Evolutionary conservation across 2,888 invertebrate genomes (phyloP).

Genomic region (Microctonus aethiopoides): DNA sequence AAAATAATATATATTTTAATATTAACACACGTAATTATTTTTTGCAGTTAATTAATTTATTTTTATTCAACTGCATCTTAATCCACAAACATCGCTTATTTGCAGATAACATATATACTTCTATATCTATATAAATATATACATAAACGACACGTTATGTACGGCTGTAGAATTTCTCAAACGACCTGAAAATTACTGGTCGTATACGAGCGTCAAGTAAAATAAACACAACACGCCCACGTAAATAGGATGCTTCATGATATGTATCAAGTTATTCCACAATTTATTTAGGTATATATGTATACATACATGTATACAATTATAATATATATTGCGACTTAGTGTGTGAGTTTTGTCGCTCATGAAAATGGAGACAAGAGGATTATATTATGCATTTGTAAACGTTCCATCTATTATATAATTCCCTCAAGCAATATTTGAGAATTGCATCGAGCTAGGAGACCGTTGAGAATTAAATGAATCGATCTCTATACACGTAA

Average conservation of each 20-base stretch:
- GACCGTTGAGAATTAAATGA: neutral
- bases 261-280: neutral
- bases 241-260: neutral
- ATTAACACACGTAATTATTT: too few relatives aligned
- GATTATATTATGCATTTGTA: neutral
- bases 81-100: neutral
- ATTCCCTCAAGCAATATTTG: neutral
- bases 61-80: too few relatives aligned
- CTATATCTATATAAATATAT: neutral
- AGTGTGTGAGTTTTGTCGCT: neutral
- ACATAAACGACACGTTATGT: neutral
- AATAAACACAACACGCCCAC: neutral
- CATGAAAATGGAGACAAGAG: neutral
- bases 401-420: neutral
- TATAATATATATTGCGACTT: neutral
- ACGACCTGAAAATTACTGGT: neutral
- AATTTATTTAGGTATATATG: neutral
- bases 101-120: too few relatives aligned
- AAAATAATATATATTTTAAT: too few relatives aligned
- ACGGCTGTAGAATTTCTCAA: conserved; percentile 1
- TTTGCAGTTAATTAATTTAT: too few relatives aligned
- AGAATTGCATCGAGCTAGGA: neutral
- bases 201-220: neutral
- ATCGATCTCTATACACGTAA: neutral
- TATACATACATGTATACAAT: neutral